These are phyloP conservation scores for Xiphophorus maculatus DNA, from an alignment of 2,113 vertebrate species.

Conservation along the genomic window DNA sequence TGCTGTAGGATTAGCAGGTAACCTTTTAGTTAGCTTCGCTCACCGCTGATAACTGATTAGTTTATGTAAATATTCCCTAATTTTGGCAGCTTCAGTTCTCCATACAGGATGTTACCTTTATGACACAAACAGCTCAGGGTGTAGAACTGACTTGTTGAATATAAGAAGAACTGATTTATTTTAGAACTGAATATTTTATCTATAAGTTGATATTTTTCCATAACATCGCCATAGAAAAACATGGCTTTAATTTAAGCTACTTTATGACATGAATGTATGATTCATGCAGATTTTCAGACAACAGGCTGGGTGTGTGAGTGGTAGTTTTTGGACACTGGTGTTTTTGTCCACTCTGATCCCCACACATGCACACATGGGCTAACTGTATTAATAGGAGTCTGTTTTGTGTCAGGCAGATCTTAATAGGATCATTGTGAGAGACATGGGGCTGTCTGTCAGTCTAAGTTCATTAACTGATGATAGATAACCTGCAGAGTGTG, in stretches of 20 bases:
- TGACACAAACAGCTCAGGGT: too few species aligned
- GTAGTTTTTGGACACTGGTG: slow-evolving; percentile 37
- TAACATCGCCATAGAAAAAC: too few species aligned
- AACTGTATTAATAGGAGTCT: slow-evolving; percentile 91
- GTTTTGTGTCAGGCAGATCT: slow-evolving; percentile 91
- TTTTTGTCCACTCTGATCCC: slow-evolving; percentile 41
- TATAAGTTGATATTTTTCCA: neutral
- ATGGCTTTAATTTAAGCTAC: neutral
- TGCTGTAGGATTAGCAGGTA: too few species aligned
- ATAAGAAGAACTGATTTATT: neutral
- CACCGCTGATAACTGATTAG: too few species aligned
- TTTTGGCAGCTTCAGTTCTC: too few species aligned
- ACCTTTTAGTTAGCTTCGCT: too few species aligned
- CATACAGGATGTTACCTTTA: too few species aligned
- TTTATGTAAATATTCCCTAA: too few species aligned
- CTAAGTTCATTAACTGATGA: slow-evolving; percentile 94
- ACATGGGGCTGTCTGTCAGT: slow-evolving; percentile 96
- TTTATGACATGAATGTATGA: neutral
- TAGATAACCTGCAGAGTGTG: slow-evolving; percentile 77
- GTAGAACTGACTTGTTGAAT: too few species aligned
- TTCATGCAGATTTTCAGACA: neutral
- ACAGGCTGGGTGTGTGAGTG: neutral
- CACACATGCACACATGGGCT: slow-evolving; percentile 63
- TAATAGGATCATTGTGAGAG: slow-evolving; percentile 93
- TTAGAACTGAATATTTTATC: neutral